Base-by-base conservation (phyloP, 2,888 invertebrate species). In the Spilarctia lutea region DNA sequence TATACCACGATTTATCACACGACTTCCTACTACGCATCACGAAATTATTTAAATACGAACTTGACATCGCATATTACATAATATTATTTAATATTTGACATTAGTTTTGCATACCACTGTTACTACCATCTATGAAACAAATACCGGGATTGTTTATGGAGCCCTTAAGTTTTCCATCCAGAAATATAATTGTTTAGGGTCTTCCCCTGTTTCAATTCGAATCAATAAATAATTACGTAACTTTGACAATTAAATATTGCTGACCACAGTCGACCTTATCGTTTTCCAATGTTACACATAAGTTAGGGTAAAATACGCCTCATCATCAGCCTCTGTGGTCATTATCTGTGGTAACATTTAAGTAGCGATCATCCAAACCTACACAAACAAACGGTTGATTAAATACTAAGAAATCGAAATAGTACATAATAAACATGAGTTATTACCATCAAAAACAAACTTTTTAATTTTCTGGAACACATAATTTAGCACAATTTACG, bases 401-500 rank as follows among this genome's bases (percentile, higher is more conserved):
- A 39, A 79, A 67, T 75, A 60, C 72, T 56, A 72, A 73, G 65
- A 65, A 63, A 67, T 39, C 72, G 65, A 65, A 63, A 67, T 39
- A 35, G 35, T 52, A 65, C 24, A 65, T 52, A 33, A 39, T 70
- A 75, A 72, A 67, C 69, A 67, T 76, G 52, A 67, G 68, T 52
- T n/a, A 35, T 35, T 56, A 35, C 66, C 45, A 65, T 24, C 20
- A 68, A 73, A 68, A 70, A 72, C 45, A 60, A 72, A 13, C 13
- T 70, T 52, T 45, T 30, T 33, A 73, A 39, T 30, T 39, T 69
- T 66, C 67, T 66, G 56, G 67, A 77, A 76, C 67, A 76, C 75
- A 72, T 71, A 72, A 81, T 73, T 75, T 68, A 27, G 65, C 63
- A 74, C 79, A 75, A 82, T 85, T 83, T 83, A 85, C 73, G 74